Percentiles rank a stretch among this genome's conserved stretches.
Conservation (phyloP, 2,888 invertebrate genomes). For the Stegophylla sp. region DNA sequence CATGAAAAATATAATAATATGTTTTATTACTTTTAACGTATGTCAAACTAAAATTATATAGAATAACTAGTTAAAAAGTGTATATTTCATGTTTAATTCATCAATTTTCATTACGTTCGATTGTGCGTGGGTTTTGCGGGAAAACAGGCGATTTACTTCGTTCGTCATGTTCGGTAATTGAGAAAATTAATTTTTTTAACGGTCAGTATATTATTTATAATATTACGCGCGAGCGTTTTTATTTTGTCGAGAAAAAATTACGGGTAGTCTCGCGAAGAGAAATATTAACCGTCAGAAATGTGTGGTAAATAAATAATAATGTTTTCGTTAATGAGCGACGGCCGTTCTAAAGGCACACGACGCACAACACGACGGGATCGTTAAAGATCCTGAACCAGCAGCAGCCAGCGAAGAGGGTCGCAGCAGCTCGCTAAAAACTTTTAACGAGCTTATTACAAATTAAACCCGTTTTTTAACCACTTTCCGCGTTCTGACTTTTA, state of each 20-base stretch:
- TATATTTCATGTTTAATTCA: no score
- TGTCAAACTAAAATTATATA: no score
- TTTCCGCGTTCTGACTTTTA: neutral
- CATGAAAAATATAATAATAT: no score
- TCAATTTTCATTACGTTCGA: no score
- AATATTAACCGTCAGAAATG: slow-evolving; percentile 14
- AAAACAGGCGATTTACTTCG: no score
- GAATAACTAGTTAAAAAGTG: no score
- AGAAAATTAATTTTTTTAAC: neutral
- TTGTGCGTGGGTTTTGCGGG: no score
- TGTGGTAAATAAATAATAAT: neutral
- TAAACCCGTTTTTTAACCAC: slow-evolving; percentile 46
- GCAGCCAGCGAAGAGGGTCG: slow-evolving; percentile 10
- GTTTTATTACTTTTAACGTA: no score
- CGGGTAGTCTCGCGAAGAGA: neutral
- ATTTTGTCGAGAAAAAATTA: neutral
- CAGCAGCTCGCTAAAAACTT: slow-evolving; percentile 43
- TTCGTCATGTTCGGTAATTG: no score
- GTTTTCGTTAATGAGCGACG: neutral
- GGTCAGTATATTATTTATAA: no score
- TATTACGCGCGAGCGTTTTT: neutral
- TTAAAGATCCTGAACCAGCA: slow-evolving; percentile 26
- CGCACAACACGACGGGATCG: neutral
- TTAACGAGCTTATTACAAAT: slow-evolving; percentile 56
- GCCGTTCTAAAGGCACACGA: neutral